Evolutionary conservation across 1,140 invertebrate genomes (phyloP).

Genomic region (Scaptomyza hsui): DNA sequence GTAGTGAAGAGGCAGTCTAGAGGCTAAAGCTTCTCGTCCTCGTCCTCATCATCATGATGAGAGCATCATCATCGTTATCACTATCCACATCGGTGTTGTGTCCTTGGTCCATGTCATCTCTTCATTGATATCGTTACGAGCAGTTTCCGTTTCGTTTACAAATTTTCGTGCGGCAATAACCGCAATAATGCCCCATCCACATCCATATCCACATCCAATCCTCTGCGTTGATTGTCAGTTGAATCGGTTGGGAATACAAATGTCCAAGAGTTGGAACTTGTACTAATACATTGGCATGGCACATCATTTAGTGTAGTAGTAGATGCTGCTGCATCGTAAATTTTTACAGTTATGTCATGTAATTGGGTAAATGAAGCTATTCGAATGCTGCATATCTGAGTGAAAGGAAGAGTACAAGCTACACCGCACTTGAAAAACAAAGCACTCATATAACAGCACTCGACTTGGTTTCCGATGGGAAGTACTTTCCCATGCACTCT

Average conservation of each 20-base stretch:
- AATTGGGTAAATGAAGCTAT: constrained; percentile 73
- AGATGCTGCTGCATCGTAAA: constrained; percentile 44
- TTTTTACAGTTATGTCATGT: constrained; percentile 74
- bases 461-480: constrained; percentile 4
- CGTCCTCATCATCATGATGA: constrained; percentile 20
- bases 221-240: constrained; percentile 52
- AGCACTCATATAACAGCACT: not conserved
- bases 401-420: not conserved
- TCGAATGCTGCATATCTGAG: constrained; percentile 20
- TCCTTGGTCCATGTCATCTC: constrained; percentile 71
- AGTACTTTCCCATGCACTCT: constrained; percentile 20
- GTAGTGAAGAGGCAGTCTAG: constrained; percentile 10
- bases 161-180: constrained; percentile 78
- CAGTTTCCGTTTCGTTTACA: constrained; percentile 80
- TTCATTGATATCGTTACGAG: constrained; percentile 80
- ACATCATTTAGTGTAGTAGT: constrained; percentile 56
- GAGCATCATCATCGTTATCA: constrained; percentile 17
- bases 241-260: constrained; percentile 45
- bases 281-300: constrained; percentile 65
- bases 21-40: not conserved
- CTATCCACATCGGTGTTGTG: constrained; percentile 24
- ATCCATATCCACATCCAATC: not conserved
- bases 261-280: constrained; percentile 29
- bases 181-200: constrained; percentile 57
- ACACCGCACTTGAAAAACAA: constrained; percentile 19